phyloP scores from a whole-genome alignment of 2,113 vertebrate genomes.

The Hippoglossus stenolepis region DNA sequence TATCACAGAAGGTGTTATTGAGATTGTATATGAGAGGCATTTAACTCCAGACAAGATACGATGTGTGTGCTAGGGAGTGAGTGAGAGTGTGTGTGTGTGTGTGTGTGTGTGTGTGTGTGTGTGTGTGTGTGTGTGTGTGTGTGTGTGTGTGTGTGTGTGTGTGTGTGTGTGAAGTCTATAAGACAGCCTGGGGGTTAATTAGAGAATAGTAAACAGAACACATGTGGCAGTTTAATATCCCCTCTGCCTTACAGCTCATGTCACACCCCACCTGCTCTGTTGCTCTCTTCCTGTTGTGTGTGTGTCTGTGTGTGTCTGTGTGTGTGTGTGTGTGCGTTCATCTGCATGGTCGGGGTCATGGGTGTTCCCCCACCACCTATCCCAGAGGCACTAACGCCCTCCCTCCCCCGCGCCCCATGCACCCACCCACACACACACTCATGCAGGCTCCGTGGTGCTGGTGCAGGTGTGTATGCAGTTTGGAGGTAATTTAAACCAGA shows the following conservation, averaged over 20 bases:
- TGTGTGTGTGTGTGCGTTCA: conserved; percentile 42
- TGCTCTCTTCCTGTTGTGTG: conserved; percentile 73
- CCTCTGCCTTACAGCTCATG: conserved; percentile 79
- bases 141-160: no score
- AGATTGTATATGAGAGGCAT: conserved; percentile 36
- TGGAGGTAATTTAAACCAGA: conserved; percentile 79
- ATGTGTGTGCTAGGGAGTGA: conserved; percentile 36
- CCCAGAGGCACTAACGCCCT: conserved; percentile 65
- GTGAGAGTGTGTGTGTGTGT: not conserved
- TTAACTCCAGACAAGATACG: conserved; percentile 40
- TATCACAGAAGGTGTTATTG: conserved; percentile 48
- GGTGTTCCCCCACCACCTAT: conserved; percentile 67
- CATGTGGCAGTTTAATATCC: conserved; percentile 83
- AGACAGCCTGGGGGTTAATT: conserved; percentile 82
- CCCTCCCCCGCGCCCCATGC: not conserved
- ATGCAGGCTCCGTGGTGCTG: conserved; percentile 50
- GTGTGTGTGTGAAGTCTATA: conserved; percentile 46
- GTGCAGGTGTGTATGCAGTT: conserved; percentile 77
- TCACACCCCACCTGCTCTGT: conserved; percentile 81
- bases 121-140: conserved; percentile 14
- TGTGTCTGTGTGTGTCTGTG: conserved; percentile 6
- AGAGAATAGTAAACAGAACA: conserved; percentile 82
- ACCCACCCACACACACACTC: conserved; percentile 6
- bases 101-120: no score
- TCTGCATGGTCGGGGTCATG: conserved; percentile 68